Conservation (phyloP, 2,888 invertebrate species). For the Lasioglossum pauxillum region DNA sequence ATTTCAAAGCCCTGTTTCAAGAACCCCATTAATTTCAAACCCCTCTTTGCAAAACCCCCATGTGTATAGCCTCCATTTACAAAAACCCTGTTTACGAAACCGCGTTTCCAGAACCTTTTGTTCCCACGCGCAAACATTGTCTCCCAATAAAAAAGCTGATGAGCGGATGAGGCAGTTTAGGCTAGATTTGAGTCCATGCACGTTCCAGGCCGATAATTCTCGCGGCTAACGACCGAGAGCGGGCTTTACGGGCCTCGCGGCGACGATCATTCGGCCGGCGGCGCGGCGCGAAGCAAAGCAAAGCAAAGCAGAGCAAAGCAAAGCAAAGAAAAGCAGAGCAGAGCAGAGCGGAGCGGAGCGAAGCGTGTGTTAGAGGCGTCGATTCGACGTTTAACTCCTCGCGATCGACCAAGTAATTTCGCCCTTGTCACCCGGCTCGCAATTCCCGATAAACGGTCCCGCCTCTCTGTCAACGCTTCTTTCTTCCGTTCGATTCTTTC, state of each 20-base stretch:
- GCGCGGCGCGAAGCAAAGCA: not conserved
- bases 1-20: too few relatives aligned
- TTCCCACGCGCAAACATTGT: not conserved
- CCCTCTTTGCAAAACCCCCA: too few relatives aligned
- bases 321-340: not conserved
- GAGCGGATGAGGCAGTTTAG: not conserved
- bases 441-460: constrained; percentile 53
- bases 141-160: not conserved
- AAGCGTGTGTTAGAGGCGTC: not conserved
- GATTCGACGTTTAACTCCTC: not conserved
- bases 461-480: constrained; percentile 29
- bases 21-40: too few relatives aligned
- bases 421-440: constrained; percentile 32
- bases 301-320: not conserved
- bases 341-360: not conserved
- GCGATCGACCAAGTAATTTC: constrained; percentile 46
- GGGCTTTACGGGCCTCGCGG: not conserved
- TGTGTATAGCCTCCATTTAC: too few relatives aligned
- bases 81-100: not conserved
- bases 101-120: too few relatives aligned
- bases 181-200: not conserved
- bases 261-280: not conserved
- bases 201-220: not conserved
- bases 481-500: not conserved
- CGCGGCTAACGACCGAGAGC: not conserved